A percentile compares a stretch with the other conserved stretches of the same genome.
phyloP scores from a whole-genome alignment of 2,113 vertebrate genomes.

The Melospiza georgiana region DNA sequence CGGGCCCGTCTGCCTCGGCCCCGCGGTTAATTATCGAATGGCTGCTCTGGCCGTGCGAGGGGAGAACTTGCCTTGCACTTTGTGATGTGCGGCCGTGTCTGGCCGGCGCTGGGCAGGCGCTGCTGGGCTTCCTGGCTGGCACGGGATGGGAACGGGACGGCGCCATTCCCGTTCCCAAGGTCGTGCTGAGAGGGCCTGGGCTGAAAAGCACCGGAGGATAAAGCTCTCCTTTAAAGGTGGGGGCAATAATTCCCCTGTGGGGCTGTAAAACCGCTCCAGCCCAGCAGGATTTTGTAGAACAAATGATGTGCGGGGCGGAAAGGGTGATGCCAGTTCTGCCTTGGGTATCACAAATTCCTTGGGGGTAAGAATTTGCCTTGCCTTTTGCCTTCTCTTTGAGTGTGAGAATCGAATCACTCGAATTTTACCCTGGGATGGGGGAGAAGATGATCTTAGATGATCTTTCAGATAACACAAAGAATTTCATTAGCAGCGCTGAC shows the following conservation, averaged over 20 bases:
- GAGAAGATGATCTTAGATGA: background rate
- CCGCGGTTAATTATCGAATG: constrained; percentile 48
- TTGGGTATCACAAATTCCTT: background rate
- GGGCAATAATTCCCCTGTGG: background rate
- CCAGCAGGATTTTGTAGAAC: background rate
- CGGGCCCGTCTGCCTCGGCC: background rate
- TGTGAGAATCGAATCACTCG: background rate
- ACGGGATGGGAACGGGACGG: background rate
- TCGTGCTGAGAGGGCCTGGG: background rate
- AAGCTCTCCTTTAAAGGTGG: background rate
- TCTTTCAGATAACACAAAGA: background rate
- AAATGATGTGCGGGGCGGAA: background rate
- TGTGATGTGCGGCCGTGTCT: background rate
- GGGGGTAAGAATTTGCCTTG: background rate
- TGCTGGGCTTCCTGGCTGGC: background rate
- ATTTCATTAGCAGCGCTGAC: background rate
- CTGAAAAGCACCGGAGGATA: background rate
- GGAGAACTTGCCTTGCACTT: background rate
- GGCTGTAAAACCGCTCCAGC: background rate
- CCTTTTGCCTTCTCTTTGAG: background rate
- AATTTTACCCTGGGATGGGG: background rate
- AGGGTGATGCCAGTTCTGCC: background rate
- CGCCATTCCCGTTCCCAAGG: background rate
- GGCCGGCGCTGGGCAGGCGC: background rate
- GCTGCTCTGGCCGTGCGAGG: background rate